A percentile compares a stretch with the other conserved stretches of the same genome.
Conservation (phyloP, 2,888 invertebrate species). For the Oscheius myriophilus region DNA sequence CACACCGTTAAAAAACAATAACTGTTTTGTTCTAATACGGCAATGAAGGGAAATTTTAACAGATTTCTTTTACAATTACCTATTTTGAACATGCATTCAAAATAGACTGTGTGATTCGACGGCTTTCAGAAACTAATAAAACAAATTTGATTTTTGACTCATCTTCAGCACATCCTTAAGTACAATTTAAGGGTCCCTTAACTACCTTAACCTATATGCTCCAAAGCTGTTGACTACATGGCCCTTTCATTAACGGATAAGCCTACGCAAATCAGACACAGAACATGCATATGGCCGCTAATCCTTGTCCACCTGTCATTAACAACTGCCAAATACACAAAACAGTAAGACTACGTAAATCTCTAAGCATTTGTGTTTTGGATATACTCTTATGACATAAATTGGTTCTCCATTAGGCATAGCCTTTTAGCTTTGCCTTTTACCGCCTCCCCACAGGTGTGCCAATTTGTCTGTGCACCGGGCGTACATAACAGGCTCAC, state of each 20-base stretch:
- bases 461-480: constrained; percentile 23
- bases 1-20: too few species aligned
- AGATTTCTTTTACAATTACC: neutral
- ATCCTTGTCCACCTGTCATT: neutral
- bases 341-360: too few species aligned
- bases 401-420: neutral
- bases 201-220: neutral
- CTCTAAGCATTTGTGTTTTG: too few species aligned
- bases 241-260: constrained; percentile 26
- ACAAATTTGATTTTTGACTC: too few species aligned
- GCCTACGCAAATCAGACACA: neutral
- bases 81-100: neutral
- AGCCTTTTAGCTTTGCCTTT: neutral
- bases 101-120: neutral
- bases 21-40: too few species aligned
- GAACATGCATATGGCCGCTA: constrained; percentile 23
- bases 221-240: constrained; percentile 11
- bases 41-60: neutral
- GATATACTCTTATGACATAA: constrained; percentile 1
- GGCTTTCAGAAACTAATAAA: too few species aligned
- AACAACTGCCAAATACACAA: too few species aligned
- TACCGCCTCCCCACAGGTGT: neutral
- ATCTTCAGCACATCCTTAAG: too few species aligned
- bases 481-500: constrained; percentile 12
- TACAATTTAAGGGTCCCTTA: too few species aligned